Evolutionary conservation across 2,113 vertebrate species (phyloP).

Genomic region (Pleuronectes platessa): DNA sequence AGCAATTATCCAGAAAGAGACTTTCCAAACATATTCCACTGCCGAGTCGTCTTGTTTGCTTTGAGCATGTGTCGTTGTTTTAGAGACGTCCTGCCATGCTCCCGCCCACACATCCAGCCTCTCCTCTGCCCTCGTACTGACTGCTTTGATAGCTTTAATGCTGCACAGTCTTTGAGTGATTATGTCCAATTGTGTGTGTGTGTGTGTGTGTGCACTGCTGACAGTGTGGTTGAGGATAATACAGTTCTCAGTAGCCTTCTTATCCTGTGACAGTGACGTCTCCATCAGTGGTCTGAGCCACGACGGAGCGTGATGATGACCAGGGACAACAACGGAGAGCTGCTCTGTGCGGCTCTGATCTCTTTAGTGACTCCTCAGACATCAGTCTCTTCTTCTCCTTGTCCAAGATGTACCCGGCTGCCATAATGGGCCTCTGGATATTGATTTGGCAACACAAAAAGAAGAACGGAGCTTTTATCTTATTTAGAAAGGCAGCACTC

Average conservation of each 20-base stretch:
- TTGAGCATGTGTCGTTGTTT: slow-evolving; percentile 51
- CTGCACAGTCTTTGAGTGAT: slow-evolving; percentile 22
- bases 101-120: slow-evolving; percentile 29
- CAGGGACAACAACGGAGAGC: slow-evolving; percentile 55
- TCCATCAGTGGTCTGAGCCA: slow-evolving; percentile 59
- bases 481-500: slow-evolving; percentile 70
- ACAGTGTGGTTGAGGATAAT: slow-evolving; percentile 42
- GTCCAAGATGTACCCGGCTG: slow-evolving; percentile 62
- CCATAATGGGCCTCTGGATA: slow-evolving; percentile 79
- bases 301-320: slow-evolving; percentile 60
- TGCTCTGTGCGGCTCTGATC: slow-evolving; percentile 41
- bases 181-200: slow-evolving; percentile 9
- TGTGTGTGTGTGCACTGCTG: background rate
- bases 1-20: slow-evolving; percentile 77
- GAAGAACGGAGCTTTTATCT: slow-evolving; percentile 75
- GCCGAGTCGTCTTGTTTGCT: slow-evolving; percentile 50
- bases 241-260: slow-evolving; percentile 56
- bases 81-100: slow-evolving; percentile 42
- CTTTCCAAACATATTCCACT: slow-evolving; percentile 77
- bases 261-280: slow-evolving; percentile 67
- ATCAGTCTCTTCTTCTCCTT: slow-evolving; percentile 54
- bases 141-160: slow-evolving; percentile 33
- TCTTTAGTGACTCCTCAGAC: slow-evolving; percentile 60
- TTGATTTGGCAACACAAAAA: slow-evolving; percentile 79
- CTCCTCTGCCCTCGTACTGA: slow-evolving; percentile 5